Percentiles rank a stretch among this genome's conserved stretches.
Evolutionary conservation across 2,113 vertebrate genomes (phyloP).

Genomic region (Polyodon spathula): DNA sequence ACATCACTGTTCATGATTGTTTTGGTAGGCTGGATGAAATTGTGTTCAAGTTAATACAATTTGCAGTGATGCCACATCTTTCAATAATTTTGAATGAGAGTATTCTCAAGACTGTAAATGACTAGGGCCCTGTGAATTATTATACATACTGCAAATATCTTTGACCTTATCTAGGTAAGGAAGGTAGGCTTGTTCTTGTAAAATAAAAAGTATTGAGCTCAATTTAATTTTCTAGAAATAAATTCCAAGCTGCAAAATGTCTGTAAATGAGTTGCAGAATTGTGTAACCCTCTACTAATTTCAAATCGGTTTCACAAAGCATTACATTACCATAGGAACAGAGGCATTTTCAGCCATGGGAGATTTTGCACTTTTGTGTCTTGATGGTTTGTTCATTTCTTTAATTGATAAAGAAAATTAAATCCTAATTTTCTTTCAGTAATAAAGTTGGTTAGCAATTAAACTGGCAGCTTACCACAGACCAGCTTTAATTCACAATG

Average conservation of each 20-base stretch:
- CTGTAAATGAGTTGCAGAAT: constrained; percentile 27
- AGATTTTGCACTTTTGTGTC: constrained; percentile 30
- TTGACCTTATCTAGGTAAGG: too few species aligned
- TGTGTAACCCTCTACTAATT: constrained; percentile 25
- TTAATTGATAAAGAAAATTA: constrained; percentile 38
- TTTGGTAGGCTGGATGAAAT: too few species aligned
- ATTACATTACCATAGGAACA: constrained; percentile 23
- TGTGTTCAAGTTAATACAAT: too few species aligned
- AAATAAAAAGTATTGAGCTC: neutral
- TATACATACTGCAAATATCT: too few species aligned
- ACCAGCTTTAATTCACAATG: constrained; percentile 47
- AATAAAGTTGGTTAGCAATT: constrained; percentile 40
- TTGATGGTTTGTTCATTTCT: constrained; percentile 43
- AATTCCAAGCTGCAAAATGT: constrained; percentile 11
- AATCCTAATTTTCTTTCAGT: constrained; percentile 45
- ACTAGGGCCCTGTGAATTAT: too few species aligned
- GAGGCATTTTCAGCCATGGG: constrained; percentile 21
- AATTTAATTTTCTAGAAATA: neutral
- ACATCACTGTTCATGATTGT: too few species aligned
- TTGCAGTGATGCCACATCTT: too few species aligned
- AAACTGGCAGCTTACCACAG: constrained; percentile 29
- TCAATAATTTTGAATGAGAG: too few species aligned
- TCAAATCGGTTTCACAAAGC: constrained; percentile 20
- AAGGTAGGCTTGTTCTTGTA: neutral
- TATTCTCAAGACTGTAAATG: too few species aligned